Base-by-base conservation (phyloP, 2,888 invertebrate genomes). In the Chirona hameri region DNA sequence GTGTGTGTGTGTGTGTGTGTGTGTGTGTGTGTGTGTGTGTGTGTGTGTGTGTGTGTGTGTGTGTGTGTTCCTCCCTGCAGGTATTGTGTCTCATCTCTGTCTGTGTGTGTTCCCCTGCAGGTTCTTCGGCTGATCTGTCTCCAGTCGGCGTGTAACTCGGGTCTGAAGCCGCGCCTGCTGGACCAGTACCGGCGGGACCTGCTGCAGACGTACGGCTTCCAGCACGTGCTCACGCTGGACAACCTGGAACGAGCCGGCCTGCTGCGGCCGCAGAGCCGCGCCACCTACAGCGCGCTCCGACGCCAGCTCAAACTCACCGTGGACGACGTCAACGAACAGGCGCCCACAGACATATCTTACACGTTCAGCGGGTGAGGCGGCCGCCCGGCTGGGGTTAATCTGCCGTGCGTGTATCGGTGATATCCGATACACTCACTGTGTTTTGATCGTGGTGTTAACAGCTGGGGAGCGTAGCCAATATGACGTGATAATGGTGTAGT, bases 131-230 rank as follows among this genome's bases (percentile, higher is more conserved):
- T 99, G 12, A 93, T 99, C 84, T 96, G 97, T 88, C 91, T 99
- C 82, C 99, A 99, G 88, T 97, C 96, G 84, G 91, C 93, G 29
- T 95, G 97, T 4, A 95, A 94, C 83, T 96, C 96, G 29, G 99
- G 99, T 0, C 90, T 99, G 7, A 98, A 98, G 88, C 93, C 93
- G 4, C 97, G 97, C 88, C 91, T 98, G 0, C 85, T 95, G 82
- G 93, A 93, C 85, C 91, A 91, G 86, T 95, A 94, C 86, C 93
- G 93, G 87, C 89, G 92, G 85, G 93, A 94, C 88, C 90, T 95
- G 81, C 88, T 92, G 82, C 92, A 95, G 88, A 95, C 96, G 0
- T 98, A 98, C 87, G 98, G 98, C 0, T 92, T 95, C 85, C 91
- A 94, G 86, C 92, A 94, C 82, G 90, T 97, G 86, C 90, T 97